These are phyloP conservation scores for Endotricha flammealis DNA, from an alignment of 2,888 invertebrate genomes.

Conservation along the genomic window DNA sequence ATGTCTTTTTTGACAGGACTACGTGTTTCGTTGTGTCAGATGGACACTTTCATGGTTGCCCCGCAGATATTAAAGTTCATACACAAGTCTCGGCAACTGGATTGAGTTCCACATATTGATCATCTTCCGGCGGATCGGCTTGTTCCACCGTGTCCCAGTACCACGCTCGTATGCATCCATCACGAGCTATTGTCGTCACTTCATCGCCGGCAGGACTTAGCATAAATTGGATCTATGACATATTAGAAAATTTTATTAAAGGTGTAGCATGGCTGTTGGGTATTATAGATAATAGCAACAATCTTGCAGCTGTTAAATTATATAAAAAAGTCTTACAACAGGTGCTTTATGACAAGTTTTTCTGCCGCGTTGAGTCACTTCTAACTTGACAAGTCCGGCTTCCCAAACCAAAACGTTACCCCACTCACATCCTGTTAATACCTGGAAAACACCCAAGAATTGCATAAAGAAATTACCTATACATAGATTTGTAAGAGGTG, in stretches of 20 bases:
- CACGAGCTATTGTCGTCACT: conserved; percentile 79
- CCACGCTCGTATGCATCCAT: conserved; percentile 90
- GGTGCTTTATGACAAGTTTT: conserved; percentile 87
- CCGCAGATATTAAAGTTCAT: conserved; percentile 15
- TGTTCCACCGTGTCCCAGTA: conserved; percentile 94
- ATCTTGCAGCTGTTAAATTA: neutral
- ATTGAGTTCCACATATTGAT: conserved; percentile 88
- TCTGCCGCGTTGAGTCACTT: conserved; percentile 84
- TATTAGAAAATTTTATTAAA: no score
- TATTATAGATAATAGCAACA: no score
- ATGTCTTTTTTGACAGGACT: no score
- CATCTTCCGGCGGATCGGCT: conserved; percentile 89
- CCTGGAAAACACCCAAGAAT: conserved; percentile 50
- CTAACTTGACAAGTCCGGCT: conserved; percentile 90
- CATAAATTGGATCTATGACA: conserved; percentile 68
- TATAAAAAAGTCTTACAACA: conserved; percentile 60
- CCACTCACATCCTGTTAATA: conserved; percentile 92
- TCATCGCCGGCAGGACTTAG: conserved; percentile 62
- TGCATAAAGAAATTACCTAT: neutral
- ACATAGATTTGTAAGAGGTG: no score
- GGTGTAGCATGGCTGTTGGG: no score
- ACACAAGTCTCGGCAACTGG: conserved; percentile 90
- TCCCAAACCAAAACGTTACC: conserved; percentile 96
- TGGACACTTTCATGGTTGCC: no score
- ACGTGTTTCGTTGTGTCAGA: no score